Conservation (phyloP, 2,888 invertebrate genomes). For the Cheilosia vulpina region DNA sequence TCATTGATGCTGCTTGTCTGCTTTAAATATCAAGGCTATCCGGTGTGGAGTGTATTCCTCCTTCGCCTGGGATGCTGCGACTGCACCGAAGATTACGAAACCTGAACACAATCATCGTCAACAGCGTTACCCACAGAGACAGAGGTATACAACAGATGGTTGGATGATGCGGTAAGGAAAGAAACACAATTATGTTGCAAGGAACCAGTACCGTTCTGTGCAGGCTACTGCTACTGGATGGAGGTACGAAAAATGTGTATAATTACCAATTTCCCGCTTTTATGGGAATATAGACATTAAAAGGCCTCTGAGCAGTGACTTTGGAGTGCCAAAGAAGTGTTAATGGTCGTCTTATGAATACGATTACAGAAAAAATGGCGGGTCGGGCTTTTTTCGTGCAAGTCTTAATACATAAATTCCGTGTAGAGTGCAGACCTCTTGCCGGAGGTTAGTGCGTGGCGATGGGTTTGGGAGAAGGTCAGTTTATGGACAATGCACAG, state of each 20-base stretch:
- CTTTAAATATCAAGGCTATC: constrained; percentile 73
- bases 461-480: too few relatives aligned
- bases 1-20: constrained; percentile 42
- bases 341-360: constrained; percentile 34
- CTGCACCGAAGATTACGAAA: constrained; percentile 65
- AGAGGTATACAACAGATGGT: constrained; percentile 44
- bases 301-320: constrained; percentile 31
- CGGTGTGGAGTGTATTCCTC: constrained; percentile 53
- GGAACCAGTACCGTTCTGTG: constrained; percentile 40
- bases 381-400: neutral
- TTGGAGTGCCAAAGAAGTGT: constrained; percentile 25
- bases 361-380: constrained; percentile 8
- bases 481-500: too few relatives aligned
- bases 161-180: constrained; percentile 33
- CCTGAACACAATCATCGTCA: constrained; percentile 47
- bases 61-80: constrained; percentile 42
- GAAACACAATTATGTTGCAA: constrained; percentile 38
- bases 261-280: constrained; percentile 51
- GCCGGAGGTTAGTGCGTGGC: too few relatives aligned
- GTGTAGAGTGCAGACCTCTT: too few relatives aligned
- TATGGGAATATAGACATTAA: constrained; percentile 20
- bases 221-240: constrained; percentile 37
- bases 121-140: neutral
- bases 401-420: too few relatives aligned
- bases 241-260: constrained; percentile 37